A percentile compares a stretch with the other conserved stretches of the same genome.
These are phyloP conservation scores for Gopherus evgoodei DNA, from an alignment of 2,113 vertebrate species.

Conservation along the genomic window DNA sequence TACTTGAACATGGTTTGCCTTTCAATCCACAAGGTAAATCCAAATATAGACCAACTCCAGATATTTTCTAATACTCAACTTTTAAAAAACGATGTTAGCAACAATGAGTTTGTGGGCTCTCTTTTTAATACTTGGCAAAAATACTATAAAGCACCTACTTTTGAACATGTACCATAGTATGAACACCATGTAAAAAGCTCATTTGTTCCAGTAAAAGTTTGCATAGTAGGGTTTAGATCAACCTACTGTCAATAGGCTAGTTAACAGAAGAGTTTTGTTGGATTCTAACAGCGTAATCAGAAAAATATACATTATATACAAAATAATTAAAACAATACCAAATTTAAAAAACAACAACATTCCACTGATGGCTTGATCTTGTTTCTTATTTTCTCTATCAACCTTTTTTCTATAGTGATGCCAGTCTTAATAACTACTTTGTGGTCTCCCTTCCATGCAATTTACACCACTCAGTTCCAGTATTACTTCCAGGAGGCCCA, in stretches of 20 bases:
- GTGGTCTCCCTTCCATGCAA: not conserved
- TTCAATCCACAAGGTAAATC: not conserved
- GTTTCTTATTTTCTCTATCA: not conserved
- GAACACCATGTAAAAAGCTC: not conserved
- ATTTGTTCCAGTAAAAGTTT: not conserved
- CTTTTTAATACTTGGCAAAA: not conserved
- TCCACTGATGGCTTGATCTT: not conserved
- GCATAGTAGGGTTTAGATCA: not conserved
- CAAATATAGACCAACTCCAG: accelerated
- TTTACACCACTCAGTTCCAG: not conserved
- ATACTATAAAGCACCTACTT: not conserved
- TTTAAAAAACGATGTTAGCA: not conserved
- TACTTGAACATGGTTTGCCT: not conserved
- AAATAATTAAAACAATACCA: not conserved
- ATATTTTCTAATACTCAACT: accelerated
- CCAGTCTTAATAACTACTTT: not conserved
- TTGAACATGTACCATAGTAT: not conserved
- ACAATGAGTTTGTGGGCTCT: not conserved
- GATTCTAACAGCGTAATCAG: not conserved
- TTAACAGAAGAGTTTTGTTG: not conserved
- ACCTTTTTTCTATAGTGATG: not conserved
- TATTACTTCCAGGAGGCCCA: not conserved
- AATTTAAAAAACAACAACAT: not conserved
- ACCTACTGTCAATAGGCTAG: not conserved
- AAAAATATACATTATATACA: not conserved